These are phyloP conservation scores for Rhinichthys osculus DNA, from an alignment of 2,797 vertebrate genomes.

Conservation along the genomic window DNA sequence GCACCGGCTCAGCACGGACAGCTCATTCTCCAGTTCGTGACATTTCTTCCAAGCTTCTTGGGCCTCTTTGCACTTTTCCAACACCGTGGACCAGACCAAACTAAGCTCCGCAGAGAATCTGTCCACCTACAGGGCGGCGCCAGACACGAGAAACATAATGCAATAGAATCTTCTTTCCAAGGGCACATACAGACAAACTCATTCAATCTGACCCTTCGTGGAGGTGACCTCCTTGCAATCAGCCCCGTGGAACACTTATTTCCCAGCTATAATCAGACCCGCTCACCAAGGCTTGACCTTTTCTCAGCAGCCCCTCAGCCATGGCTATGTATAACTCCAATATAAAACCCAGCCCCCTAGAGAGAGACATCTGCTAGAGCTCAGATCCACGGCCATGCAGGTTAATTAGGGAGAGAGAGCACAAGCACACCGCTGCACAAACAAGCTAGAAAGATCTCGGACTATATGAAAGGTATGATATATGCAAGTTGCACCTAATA, in stretches of 20 bases:
- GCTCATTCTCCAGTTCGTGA: conserved; percentile 56
- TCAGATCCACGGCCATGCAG: conserved; percentile 44
- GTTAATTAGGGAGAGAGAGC: conserved; percentile 27
- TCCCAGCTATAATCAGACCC: conserved; percentile 47
- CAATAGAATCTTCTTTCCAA: conserved; percentile 13
- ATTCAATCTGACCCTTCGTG: conserved; percentile 53
- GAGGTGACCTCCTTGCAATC: conserved; percentile 55
- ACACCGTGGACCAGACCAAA: conserved; percentile 37
- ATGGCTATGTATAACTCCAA: conserved; percentile 49
- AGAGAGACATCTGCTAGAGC: conserved; percentile 37
- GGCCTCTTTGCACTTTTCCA: conserved; percentile 49
- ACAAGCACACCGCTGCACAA: conserved; percentile 19
- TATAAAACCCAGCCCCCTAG: conserved; percentile 40
- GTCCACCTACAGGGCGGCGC: conserved; percentile 60
- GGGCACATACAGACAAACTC: conserved; percentile 32
- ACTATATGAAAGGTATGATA: neutral
- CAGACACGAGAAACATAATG: conserved; percentile 28
- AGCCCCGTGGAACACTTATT: conserved; percentile 43
- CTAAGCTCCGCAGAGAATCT: conserved; percentile 52
- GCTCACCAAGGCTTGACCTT: conserved; percentile 37
- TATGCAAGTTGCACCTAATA: neutral
- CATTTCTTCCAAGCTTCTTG: conserved; percentile 38
- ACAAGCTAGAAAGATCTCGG: neutral
- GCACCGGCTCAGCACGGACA: conserved; percentile 52
- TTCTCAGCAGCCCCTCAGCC: conserved; percentile 25